Conservation (phyloP, 2,113 vertebrate species). For the Octodon degus region DNA sequence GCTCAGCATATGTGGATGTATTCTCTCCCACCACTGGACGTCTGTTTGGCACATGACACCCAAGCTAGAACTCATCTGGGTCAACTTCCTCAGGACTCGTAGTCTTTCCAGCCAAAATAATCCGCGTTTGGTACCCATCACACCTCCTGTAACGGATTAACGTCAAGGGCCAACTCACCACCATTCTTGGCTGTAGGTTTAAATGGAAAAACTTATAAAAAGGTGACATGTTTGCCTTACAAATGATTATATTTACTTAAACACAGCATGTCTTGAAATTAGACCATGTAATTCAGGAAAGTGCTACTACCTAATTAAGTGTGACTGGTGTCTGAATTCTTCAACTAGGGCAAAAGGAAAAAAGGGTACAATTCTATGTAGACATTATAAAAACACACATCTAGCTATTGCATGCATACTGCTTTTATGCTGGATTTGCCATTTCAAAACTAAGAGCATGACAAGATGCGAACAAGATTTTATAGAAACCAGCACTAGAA, state of each 20-base stretch:
- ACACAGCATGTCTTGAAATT: slow-evolving; percentile 11
- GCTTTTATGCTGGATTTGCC: background rate
- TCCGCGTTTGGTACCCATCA: background rate
- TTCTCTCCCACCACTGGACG: background rate
- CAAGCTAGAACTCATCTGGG: background rate
- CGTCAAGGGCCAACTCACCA: background rate
- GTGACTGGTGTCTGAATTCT: background rate
- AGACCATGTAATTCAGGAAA: background rate
- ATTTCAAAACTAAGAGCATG: background rate
- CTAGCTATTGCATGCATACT: background rate
- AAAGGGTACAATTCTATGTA: background rate
- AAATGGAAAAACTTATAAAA: slow-evolving; percentile 49
- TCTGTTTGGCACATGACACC: background rate
- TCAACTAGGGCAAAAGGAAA: background rate
- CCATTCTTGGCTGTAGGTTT: background rate
- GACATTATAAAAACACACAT: background rate
- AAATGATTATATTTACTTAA: slow-evolving; percentile 1
- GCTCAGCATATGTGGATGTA: background rate
- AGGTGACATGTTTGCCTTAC: background rate
- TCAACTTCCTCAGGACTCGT: background rate
- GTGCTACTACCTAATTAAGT: background rate
- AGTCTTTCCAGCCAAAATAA: background rate
- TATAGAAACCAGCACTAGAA: background rate
- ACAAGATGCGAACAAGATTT: slow-evolving; percentile 19
- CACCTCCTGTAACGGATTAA: background rate